Evolutionary conservation across 2,888 invertebrate species (phyloP), one percentile per base, ranked within the genome.

Genomic region (Platerodrilus igneus): DNA sequence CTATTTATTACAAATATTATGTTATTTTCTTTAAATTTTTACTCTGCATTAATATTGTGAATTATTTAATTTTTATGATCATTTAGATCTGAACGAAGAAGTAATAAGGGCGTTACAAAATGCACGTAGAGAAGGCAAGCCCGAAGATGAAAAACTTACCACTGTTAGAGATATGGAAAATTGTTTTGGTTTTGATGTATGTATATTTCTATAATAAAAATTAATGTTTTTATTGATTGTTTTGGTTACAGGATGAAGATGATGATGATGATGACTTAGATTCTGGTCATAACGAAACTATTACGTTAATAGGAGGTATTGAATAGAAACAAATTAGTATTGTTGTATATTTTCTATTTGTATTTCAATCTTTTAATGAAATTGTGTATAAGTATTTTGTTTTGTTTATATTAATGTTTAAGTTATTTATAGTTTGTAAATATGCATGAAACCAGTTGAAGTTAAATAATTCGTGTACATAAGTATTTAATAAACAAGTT

Each of bases 101-200:
- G 70, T 71, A 1, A 60, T 71, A 18, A 66, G 66, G 44, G 68
- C 68, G 2, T 46, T 71, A 19, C 64, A 67, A 43, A 59, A 61
- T 2, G 65, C 65, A 16, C 57, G 65, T 48, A 60, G 66, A 48
- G 52, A 64, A 20, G 51, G 57, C n/a, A 62, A 63, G 46, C 52
- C 53, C 17, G 58, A 62, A 40, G 51, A 57, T 14, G 56, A 63
- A 27, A 64, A 64, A 53, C 65, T 70, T 41, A 69, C 72, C 43
- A 57, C 75, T 4, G 70, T 76, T 54, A 79, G 79, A 53, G 88
- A 88, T 46, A 82, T 86, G 67, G 79, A 85, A 59, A 80, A 80
- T 10, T 89, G 88, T 64, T 89, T 89, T 52, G 88, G 88, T 2
- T 88, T 89, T 68, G 87, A 87, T 65, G 86, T 82, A 61, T 72